Base-by-base conservation (phyloP, 2,888 invertebrate species). In the Brachyptera putata region DNA sequence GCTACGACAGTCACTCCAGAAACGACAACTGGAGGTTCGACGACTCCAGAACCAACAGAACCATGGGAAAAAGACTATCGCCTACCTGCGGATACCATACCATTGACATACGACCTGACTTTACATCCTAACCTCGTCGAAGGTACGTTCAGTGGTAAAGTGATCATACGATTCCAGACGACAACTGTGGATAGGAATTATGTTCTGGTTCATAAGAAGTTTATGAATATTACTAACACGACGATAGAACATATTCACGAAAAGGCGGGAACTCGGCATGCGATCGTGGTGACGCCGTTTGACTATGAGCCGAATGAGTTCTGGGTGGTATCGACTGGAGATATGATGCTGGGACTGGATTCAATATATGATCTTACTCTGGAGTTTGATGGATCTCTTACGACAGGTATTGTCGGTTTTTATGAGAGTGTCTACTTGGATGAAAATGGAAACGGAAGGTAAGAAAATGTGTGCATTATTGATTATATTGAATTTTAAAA, bases 41-140 rank as follows among this genome's bases (percentile, higher is more conserved):
- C 61, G 5, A 57, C 55, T 11, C 30, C 16, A 14, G 36, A 34
- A n/a, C 18, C 56, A 16, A 9, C 16, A 9, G 25, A 43, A 24
- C 65, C 66, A 3, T 69, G 69, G 69, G 68, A 70, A 64, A 64
- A 63, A 25, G 67, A 73, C 26, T 70, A 74, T 64, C 79, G 87
- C 43, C 74, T 89, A 50, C 82, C 86, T 0, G 72, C 74, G 5
- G 77, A 80, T 49, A 77, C 85, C 1, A 72, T 73, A n/a, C 87
- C 89, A 0, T 63, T 78, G 2, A 79, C 80, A 61, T 89, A 89
- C 69, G 81, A 85, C 58, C 70, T 89, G 3, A 78, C 75, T 14
- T 72, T 89, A 56, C 76, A 81, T 58, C 87, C 89, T 0, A 77
- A 86, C 69, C 76, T 89, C 55, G 73, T 75, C 13, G 74, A 74